Percentiles rank a stretch among this genome's conserved stretches.
phyloP scores from a whole-genome alignment of 2,888 invertebrate genomes.

The Tanypteryx hageni region DNA sequence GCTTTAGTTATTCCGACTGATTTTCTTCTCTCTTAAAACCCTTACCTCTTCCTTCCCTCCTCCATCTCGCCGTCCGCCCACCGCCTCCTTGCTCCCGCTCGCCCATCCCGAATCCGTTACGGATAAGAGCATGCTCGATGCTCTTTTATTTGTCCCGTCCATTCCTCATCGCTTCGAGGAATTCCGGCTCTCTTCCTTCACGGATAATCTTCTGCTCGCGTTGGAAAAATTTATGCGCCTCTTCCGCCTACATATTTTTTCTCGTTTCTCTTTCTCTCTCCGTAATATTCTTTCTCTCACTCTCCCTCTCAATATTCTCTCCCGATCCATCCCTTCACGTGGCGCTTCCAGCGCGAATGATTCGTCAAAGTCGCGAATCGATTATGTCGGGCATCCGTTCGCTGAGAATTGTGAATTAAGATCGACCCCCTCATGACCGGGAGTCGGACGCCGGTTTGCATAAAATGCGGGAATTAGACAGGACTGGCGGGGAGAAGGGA shows the following conservation, averaged over 20 bases:
- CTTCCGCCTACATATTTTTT: constrained; percentile 5
- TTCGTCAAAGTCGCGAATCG: background rate
- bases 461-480: constrained; percentile 15
- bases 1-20: constrained; percentile 35
- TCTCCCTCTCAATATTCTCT: background rate
- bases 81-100: background rate
- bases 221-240: background rate
- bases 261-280: background rate
- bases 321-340: background rate
- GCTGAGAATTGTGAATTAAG: background rate
- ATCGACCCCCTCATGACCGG: background rate
- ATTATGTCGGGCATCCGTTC: background rate
- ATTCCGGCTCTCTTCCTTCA: background rate
- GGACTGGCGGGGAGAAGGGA: background rate
- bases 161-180: background rate
- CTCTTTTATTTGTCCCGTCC: constrained; percentile 9
- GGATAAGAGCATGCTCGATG: constrained; percentile 44
- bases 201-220: background rate
- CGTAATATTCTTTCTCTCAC: background rate
- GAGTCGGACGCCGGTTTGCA: constrained; percentile 37
- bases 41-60: background rate
- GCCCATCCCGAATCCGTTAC: constrained; percentile 19
- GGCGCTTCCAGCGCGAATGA: background rate
- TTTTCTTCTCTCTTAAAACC: background rate
- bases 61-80: background rate